Percentiles rank a stretch among this genome's conserved stretches.
Evolutionary conservation across 2,797 vertebrate species (phyloP).

Genomic region (Vireo griseus): DNA sequence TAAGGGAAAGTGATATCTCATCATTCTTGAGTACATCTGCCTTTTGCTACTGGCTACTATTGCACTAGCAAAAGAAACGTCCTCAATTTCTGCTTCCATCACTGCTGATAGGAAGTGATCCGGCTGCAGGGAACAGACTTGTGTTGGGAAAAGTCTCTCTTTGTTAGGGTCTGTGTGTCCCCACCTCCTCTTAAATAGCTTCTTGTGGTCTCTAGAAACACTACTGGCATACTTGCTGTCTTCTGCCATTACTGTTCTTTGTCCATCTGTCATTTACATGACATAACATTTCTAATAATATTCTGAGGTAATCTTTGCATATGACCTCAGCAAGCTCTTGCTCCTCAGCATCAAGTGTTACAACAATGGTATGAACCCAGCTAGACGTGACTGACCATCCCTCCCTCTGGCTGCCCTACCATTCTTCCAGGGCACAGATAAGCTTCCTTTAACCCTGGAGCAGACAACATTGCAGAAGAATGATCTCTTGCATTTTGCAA

Average conservation of each 20-base stretch:
- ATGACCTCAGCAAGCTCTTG: not conserved
- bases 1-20: not conserved
- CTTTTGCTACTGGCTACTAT: not conserved
- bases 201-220: not conserved
- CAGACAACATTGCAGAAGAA: not conserved
- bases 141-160: not conserved
- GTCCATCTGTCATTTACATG: not conserved
- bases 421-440: not conserved
- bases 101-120: not conserved
- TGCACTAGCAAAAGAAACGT: not conserved
- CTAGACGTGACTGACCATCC: not conserved
- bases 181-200: not conserved
- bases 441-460: not conserved
- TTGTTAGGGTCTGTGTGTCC: not conserved
- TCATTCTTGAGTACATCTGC: not conserved
- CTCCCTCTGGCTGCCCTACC: not conserved
- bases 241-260: not conserved
- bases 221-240: not conserved
- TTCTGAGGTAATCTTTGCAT: not conserved
- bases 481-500: not conserved
- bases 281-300: conserved; percentile 33
- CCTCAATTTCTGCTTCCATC: not conserved
- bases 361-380: not conserved
- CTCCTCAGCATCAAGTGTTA: not conserved
- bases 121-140: not conserved